These are phyloP conservation scores for Seira ritae DNA, from an alignment of 2,888 invertebrate genomes.

Conservation along the genomic window DNA sequence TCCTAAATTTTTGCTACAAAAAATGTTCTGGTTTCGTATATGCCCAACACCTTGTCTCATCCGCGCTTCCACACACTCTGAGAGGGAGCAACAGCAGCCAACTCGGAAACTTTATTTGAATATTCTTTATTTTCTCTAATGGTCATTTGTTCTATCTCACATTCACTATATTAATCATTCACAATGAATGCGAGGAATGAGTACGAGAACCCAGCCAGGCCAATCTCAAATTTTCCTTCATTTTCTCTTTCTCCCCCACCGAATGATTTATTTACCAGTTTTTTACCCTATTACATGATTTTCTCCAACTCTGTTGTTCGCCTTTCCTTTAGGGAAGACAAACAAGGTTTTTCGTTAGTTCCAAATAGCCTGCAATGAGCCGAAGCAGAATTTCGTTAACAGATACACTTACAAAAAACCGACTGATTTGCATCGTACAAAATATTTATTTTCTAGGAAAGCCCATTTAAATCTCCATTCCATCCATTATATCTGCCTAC, in stretches of 20 bases:
- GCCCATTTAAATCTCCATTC: not conserved
- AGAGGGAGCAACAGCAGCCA: too few relatives aligned
- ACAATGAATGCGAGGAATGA: conserved; percentile 43
- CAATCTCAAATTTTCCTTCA: conserved; percentile 55
- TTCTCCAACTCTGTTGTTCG: too few relatives aligned
- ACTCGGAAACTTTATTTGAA: conserved; percentile 33
- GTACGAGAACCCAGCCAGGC: conserved; percentile 32
- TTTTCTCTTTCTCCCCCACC: conserved; percentile 25
- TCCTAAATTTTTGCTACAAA: not conserved
- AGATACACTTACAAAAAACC: too few relatives aligned
- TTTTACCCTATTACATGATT: conserved; percentile 29
- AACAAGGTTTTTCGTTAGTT: too few relatives aligned
- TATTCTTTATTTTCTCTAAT: conserved; percentile 34
- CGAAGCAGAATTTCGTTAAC: too few relatives aligned
- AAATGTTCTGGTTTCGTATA: not conserved
- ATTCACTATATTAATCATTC: conserved; percentile 50
- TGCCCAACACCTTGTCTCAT: not conserved
- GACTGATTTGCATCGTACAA: too few relatives aligned
- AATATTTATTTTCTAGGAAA: not conserved
- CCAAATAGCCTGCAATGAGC: too few relatives aligned
- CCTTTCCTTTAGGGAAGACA: not conserved
- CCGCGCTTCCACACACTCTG: conserved; percentile 6
- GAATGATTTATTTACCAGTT: conserved; percentile 57
- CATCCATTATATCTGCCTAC: too few relatives aligned
- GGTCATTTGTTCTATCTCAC: conserved; percentile 42